phyloP scores from a whole-genome alignment of 2,113 vertebrate genomes.

The Balaeniceps rex region DNA sequence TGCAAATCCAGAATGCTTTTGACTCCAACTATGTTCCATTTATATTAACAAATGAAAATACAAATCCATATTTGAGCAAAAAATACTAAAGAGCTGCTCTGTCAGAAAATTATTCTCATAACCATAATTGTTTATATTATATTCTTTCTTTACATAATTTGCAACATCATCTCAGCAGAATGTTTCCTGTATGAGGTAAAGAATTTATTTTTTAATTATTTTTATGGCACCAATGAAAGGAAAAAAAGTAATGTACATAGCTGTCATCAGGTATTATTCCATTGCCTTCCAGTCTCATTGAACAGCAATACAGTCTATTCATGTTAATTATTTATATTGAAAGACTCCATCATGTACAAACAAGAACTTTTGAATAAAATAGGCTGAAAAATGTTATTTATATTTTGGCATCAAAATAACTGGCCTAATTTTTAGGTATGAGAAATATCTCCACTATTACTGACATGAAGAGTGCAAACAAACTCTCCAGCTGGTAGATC shows the following conservation, averaged over 20 bases:
- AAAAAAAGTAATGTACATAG: background rate
- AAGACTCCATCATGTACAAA: background rate
- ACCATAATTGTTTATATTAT: background rate
- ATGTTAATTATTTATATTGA: slow-evolving; percentile 22
- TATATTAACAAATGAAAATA: background rate
- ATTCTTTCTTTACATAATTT: background rate
- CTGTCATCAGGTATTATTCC: background rate
- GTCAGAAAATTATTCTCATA: background rate
- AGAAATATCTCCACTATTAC: background rate
- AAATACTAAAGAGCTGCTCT: background rate
- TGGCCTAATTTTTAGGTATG: background rate
- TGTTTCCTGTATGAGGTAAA: background rate
- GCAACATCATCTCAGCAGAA: background rate
- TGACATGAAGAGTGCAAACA: background rate
- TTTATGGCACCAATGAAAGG: background rate
- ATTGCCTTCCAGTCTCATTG: background rate
- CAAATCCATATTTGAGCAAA: background rate
- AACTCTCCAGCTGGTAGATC: background rate
- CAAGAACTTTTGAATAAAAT: background rate
- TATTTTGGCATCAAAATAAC: background rate
- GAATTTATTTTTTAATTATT: background rate
- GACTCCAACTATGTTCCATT: background rate
- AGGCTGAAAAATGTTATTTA: background rate
- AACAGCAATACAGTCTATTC: background rate
- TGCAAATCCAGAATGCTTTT: background rate